Conservation (phyloP, 2,888 invertebrate species). For the Acanthopleura granulata region DNA sequence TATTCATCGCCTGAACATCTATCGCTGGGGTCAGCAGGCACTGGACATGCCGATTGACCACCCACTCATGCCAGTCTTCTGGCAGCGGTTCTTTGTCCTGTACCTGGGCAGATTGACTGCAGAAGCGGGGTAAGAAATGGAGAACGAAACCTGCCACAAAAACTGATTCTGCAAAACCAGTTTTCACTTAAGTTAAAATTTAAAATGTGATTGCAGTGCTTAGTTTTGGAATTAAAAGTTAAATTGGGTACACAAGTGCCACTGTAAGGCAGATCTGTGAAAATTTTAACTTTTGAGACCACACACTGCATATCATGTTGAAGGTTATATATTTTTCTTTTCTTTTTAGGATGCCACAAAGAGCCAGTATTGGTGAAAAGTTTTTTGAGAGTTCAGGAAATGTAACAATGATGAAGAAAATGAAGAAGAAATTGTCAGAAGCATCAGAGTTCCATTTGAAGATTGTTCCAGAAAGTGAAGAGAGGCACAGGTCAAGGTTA, state of each 20-base stretch:
- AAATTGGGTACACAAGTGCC: too few species aligned
- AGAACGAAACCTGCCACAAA: too few species aligned
- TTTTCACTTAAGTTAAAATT: too few species aligned
- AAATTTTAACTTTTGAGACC: too few species aligned
- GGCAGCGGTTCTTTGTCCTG: slow-evolving; percentile 83
- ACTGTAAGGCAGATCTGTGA: too few species aligned
- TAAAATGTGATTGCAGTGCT: too few species aligned
- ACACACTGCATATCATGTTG: too few species aligned
- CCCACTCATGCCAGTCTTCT: slow-evolving; percentile 79
- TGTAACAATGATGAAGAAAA: slow-evolving; percentile 77
- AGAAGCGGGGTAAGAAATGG: slow-evolving; percentile 46
- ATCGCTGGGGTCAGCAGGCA: slow-evolving; percentile 83
- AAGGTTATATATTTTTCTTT: neutral
- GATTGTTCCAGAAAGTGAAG: neutral
- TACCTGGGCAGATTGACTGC: slow-evolving; percentile 75
- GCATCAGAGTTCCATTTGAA: slow-evolving; percentile 71
- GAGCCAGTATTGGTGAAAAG: slow-evolving; percentile 79
- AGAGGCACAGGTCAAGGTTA: neutral
- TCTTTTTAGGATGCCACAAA: slow-evolving; percentile 71
- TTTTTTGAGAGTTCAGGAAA: slow-evolving; percentile 82
- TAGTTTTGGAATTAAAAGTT: too few species aligned
- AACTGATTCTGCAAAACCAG: too few species aligned
- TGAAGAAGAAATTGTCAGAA: slow-evolving; percentile 79
- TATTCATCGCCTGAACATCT: slow-evolving; percentile 71
- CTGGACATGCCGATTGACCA: slow-evolving; percentile 78